Base-by-base conservation (phyloP, 2,797 vertebrate genomes). In the Orestias chungarensis region DNA sequence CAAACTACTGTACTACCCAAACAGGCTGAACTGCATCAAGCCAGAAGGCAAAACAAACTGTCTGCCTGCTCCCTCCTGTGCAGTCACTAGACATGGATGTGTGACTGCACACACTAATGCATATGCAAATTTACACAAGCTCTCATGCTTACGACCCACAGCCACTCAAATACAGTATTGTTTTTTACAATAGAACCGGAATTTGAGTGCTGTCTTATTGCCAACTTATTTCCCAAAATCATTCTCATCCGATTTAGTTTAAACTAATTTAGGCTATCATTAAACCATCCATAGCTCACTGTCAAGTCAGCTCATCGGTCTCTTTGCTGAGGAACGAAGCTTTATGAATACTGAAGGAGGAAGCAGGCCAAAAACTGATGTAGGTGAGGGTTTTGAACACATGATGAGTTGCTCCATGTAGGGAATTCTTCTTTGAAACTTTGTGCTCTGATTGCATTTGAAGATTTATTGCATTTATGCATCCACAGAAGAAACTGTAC, bases 201-300 rank as follows among this genome's bases (percentile, higher is more conserved):
- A 68, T 52, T 38, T 69, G 64, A 77, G 61, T 65, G 76, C 67
- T 50, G 69, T 74, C 66, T 75, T 77, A 74, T 78, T 76, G 62
- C 68, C 75, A 74, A 68, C 66, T 75, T 77, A 74, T 78, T 76
- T 57, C 68, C 75, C 75, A 68, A 85, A 70, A 85, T 76, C 66
- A 38, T 27, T 75, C 75, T 78, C 54, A 71, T 85, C 79, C 84
- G 80, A 70, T 82, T 80, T 47, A 59, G 33, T 76, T 78, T 82
- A 74, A 86, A 88, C 84, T 87, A 88, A 46, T 89, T 86, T 71
- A 86, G 67, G n/a, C 64, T 75, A 35, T 75, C 73, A 77, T 68
- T 78, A 78, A 87, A 87, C 78, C 80, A 87, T 90, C 76, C 70
- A 85, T 85, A 79, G 89, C 88, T 91, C 74, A 86, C 67, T 74